Conservation (phyloP, 2,113 vertebrate genomes). For the Tichodroma muraria region DNA sequence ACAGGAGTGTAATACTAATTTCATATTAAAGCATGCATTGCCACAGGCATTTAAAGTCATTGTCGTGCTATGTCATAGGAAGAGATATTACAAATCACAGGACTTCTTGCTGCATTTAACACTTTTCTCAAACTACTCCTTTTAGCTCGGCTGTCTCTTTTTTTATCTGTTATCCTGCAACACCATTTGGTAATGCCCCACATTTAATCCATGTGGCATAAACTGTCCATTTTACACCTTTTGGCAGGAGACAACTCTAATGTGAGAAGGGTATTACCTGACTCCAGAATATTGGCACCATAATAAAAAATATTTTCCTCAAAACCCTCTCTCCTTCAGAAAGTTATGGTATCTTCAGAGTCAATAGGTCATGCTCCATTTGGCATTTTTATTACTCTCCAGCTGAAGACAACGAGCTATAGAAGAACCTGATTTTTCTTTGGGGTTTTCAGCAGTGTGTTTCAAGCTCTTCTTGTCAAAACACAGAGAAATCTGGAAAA, state of each 20-base stretch:
- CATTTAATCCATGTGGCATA: background rate
- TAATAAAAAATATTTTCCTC: background rate
- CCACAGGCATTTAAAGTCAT: background rate
- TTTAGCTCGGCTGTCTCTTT: background rate
- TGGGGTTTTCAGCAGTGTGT: background rate
- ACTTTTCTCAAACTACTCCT: background rate
- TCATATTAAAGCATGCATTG: background rate
- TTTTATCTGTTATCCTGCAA: background rate
- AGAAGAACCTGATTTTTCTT: background rate
- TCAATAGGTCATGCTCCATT: background rate
- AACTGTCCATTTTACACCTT: background rate
- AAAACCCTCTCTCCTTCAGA: background rate
- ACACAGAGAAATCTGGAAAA: background rate
- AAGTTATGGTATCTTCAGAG: background rate
- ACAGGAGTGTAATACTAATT: background rate
- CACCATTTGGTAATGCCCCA: background rate
- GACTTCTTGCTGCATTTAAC: background rate
- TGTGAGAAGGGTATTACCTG: background rate
- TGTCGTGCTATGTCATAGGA: background rate
- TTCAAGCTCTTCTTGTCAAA: background rate
- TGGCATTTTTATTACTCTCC: background rate
- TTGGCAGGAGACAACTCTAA: background rate
- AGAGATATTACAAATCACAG: background rate
- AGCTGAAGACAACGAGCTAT: background rate
- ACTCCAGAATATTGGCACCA: background rate